Evolutionary conservation across 2,797 vertebrate genomes (phyloP).

Genomic region (Amniataba percoides): DNA sequence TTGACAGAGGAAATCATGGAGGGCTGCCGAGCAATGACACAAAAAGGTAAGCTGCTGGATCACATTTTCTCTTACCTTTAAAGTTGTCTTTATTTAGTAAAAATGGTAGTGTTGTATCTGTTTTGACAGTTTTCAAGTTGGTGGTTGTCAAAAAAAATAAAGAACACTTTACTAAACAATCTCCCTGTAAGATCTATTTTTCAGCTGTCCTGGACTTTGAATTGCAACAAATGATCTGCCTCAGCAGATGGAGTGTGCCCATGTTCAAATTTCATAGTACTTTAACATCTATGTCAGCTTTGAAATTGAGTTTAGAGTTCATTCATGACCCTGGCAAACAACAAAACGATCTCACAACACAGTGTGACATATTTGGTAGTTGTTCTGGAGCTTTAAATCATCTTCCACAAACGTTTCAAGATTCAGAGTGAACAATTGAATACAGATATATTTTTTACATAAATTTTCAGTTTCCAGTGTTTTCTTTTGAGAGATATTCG

Average conservation of each 20-base stretch:
- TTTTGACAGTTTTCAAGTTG: background rate
- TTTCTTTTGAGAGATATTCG: background rate
- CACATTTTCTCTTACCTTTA: background rate
- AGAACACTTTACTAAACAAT: background rate
- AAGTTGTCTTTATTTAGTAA: background rate
- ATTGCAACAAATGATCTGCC: background rate
- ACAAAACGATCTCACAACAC: background rate
- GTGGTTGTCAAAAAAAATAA: background rate
- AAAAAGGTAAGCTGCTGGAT: constrained; percentile 35
- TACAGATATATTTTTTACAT: background rate
- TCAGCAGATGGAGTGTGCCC: background rate
- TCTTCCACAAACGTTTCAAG: background rate
- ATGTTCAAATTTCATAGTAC: background rate
- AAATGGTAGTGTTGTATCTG: background rate
- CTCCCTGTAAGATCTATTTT: background rate
- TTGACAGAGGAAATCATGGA: constrained; percentile 9
- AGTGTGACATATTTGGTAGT: background rate
- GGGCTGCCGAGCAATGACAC: background rate
- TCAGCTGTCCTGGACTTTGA: background rate
- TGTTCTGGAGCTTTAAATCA: background rate
- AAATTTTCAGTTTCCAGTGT: background rate
- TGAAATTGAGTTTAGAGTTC: background rate
- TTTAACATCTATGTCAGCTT: background rate
- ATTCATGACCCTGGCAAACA: background rate
- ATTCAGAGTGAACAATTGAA: background rate